Conservation (phyloP, 2,113 vertebrate species). For the Chaetops frenatus region DNA sequence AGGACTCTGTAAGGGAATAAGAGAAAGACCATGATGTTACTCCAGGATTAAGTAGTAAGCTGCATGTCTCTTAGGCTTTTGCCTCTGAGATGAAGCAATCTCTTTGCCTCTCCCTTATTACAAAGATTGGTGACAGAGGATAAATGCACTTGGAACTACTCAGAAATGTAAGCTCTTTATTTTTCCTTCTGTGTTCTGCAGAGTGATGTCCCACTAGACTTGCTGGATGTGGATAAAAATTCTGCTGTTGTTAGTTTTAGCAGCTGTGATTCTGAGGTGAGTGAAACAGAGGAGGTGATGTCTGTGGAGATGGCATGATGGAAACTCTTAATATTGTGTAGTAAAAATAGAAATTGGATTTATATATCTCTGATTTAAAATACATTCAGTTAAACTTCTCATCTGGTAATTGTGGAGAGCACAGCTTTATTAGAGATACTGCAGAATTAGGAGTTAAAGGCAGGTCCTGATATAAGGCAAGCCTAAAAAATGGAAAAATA, state of each 20-base stretch:
- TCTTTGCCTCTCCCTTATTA: neutral
- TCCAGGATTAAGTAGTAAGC: neutral
- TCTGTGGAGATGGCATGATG: neutral
- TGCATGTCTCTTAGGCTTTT: neutral
- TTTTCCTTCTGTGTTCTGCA: slow-evolving; percentile 41
- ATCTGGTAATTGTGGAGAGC: neutral
- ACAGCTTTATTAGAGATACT: neutral
- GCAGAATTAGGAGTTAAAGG: neutral
- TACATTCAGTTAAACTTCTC: neutral
- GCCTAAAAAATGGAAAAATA: neutral
- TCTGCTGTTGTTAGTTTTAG: slow-evolving; percentile 97
- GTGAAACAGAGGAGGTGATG: neutral
- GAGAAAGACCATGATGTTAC: neutral
- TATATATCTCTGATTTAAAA: neutral
- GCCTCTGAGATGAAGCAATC: neutral
- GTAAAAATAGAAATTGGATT: neutral
- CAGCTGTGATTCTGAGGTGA: slow-evolving; percentile 94
- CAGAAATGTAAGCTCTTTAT: neutral
- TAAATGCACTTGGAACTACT: neutral
- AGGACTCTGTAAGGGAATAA: neutral
- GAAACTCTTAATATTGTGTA: neutral
- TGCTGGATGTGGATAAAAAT: slow-evolving; percentile 97
- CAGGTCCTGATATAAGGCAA: neutral
- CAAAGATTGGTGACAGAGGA: neutral
- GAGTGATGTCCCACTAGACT: slow-evolving; percentile 95